phyloP scores from a whole-genome alignment of 2,113 vertebrate species.

The Pachycephala philippinensis region DNA sequence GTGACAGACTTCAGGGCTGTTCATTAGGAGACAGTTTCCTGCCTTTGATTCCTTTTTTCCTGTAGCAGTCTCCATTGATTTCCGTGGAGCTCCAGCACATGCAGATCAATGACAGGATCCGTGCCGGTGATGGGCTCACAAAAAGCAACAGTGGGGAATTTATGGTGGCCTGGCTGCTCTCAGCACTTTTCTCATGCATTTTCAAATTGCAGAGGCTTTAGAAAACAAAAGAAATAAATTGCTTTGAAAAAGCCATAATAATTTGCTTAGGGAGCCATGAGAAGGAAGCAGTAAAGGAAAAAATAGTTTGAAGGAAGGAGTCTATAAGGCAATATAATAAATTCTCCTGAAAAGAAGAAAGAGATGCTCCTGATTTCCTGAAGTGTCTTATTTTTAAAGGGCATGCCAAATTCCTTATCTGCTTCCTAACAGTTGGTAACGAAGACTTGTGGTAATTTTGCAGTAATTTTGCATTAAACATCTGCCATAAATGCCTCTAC shows the following conservation, averaged over 20 bases:
- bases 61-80: conserved; percentile 1
- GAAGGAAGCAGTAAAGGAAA: not conserved
- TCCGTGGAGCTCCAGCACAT: not conserved
- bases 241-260: not conserved
- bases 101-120: conserved; percentile 29
- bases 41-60: not conserved
- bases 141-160: not conserved
- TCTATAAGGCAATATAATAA: not conserved
- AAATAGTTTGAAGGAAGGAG: not conserved
- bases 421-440: not conserved
- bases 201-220: not conserved
- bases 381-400: not conserved
- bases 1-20: not conserved
- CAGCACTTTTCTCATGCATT: not conserved
- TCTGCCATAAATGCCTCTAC: not conserved
- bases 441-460: not conserved
- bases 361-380: not conserved
- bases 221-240: not conserved
- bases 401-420: not conserved
- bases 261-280: not conserved
- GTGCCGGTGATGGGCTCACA: not conserved
- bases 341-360: not conserved
- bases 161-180: not conserved
- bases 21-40: conserved; percentile 4
- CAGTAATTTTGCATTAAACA: not conserved